Evolutionary conservation across 2,113 vertebrate genomes (phyloP).

Genomic region (Diglossa brunneiventris): DNA sequence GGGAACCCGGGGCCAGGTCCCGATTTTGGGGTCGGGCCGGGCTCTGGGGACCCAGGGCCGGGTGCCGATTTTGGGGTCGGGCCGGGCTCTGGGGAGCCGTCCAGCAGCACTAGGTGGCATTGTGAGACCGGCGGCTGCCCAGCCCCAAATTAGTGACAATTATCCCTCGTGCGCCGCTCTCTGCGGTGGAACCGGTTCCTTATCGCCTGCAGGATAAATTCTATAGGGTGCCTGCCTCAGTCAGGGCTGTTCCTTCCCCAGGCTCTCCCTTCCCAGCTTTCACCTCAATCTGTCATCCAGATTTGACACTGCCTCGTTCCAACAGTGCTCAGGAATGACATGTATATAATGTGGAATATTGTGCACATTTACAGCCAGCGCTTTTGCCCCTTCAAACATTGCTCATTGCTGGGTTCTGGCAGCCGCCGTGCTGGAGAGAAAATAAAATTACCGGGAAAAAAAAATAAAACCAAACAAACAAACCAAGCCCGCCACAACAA

Average conservation of each 20-base stretch:
- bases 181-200: conserved; percentile 69
- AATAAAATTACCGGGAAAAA: neutral
- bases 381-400: conserved; percentile 67
- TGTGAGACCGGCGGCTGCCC: conserved; percentile 58
- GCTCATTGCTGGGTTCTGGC: conserved; percentile 56
- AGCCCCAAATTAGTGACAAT: conserved; percentile 76
- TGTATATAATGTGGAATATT: conserved; percentile 98
- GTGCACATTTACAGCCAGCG: conserved; percentile 95
- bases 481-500: rapidly evolving
- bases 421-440: conserved; percentile 31
- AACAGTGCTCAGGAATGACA: conserved; percentile 92
- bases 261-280: conserved; percentile 88
- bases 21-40: neutral
- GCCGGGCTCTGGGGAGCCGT: rapidly evolving
- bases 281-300: conserved; percentile 99
- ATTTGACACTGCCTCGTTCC: conserved; percentile 97
- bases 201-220: conserved; percentile 85
- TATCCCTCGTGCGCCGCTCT: conserved; percentile 56
- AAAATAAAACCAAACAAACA: neutral
- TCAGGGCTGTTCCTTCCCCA: conserved; percentile 84
- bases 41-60: rapidly evolving
- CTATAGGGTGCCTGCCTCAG: conserved; percentile 85
- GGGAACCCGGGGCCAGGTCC: rapidly evolving
- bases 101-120: conserved; percentile 78
- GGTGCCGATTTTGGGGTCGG: rapidly evolving